phyloP scores from a whole-genome alignment of 2,888 invertebrate genomes.

The Quadroppia sp. region DNA sequence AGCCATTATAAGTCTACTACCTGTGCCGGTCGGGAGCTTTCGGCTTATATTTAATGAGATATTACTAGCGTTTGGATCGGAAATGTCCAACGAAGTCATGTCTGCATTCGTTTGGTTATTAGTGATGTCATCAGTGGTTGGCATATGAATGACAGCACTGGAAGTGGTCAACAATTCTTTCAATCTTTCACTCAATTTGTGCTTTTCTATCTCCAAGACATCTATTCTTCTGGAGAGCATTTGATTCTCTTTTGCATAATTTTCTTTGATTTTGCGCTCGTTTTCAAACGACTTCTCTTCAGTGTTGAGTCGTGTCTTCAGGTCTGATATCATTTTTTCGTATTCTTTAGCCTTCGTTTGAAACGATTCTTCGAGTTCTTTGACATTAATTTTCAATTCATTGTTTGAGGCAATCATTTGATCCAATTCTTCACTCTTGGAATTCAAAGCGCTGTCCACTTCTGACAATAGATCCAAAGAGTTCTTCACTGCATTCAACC shows the following conservation, averaged over 20 bases:
- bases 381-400: too few relatives aligned
- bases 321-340: neutral
- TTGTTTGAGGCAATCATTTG: too few relatives aligned
- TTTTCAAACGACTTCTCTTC: constrained; percentile 35
- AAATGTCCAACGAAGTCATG: neutral
- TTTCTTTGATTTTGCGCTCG: constrained; percentile 40
- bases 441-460: too few relatives aligned
- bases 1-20: constrained; percentile 43
- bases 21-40: constrained; percentile 38
- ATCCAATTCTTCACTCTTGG: too few relatives aligned
- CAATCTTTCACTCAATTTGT: neutral
- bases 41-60: constrained; percentile 5
- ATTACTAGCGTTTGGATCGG: neutral
- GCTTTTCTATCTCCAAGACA: neutral
- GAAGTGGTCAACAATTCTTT: neutral
- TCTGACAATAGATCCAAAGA: constrained; percentile 38
- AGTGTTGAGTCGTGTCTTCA: neutral
- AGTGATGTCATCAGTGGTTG: neutral
- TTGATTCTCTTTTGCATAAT: constrained; percentile 30
- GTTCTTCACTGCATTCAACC: constrained; percentile 38
- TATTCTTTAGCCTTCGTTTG: neutral
- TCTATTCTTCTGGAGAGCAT: neutral
- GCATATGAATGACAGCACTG: neutral
- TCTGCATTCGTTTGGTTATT: neutral
- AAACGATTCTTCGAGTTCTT: too few relatives aligned